Evolutionary conservation across 2,888 invertebrate genomes (phyloP), one percentile per base, ranked within the genome.

Genomic region (Nycteola revayana): DNA sequence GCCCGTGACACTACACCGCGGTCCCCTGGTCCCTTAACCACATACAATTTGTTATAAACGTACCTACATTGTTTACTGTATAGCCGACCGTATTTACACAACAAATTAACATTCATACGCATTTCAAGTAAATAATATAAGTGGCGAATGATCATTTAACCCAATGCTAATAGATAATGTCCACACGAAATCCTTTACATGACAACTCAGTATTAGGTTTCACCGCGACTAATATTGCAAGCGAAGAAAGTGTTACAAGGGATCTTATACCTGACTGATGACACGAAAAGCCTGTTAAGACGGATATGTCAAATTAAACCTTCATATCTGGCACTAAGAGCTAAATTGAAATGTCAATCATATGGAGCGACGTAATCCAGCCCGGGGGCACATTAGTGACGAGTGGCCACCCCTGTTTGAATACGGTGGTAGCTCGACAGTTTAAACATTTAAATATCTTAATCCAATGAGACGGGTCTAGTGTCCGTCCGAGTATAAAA

Each of bases 401-500:
- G 66, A 61, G 63, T 66, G 61, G 56, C 63, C 69, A 62, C 72
- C 77, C 78, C 71, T 69, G 61, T 75, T 74, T 73, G 65, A 69
- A 64, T 64, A 64, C 60, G 48, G 21, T 18, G 18, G n/a, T 21
- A 7, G 4, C 21, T 57, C 49, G 67, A 67, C 72, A 67, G 73
- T 79, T 81, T 74, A 76, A 83, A 76, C 71, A 73, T 70, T 68
- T 69, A 75, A 82, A 81, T 77, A 77, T 70, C 69, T 72, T 84
- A 84, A 86, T 85, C 83, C 80, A 73, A 84, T 84, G 66, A 82
- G 70, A 65, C 71, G 63, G 66, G 65, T 61, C 65, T 56, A 61
- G 58, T 66, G 72, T 65, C 65, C 70, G 67, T 50, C 66, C 60
- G 55, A 66, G 68, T 68, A 69, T 59, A 49, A 67, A 72, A 66